Conservation (phyloP, 1,140 invertebrate species). For the Dendrolimus punctatus region DNA sequence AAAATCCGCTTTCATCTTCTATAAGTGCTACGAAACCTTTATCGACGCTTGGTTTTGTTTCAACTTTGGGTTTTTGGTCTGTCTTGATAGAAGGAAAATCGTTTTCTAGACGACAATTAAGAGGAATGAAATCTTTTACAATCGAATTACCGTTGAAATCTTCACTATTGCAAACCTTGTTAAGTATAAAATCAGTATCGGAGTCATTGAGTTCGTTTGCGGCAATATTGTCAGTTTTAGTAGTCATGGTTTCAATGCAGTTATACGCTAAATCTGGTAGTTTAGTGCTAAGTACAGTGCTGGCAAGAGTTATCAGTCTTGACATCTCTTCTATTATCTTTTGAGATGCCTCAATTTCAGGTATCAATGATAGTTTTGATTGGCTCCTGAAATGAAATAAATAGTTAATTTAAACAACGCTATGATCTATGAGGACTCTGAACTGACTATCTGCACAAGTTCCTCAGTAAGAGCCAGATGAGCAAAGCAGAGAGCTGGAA, state of each 20-base stretch:
- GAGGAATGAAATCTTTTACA: slow-evolving; percentile 34
- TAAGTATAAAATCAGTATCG: slow-evolving; percentile 28
- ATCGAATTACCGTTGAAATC: slow-evolving; percentile 26
- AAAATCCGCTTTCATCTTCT: slow-evolving; percentile 88
- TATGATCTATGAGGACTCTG: not conserved
- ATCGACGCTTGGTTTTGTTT: no score
- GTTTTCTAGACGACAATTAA: slow-evolving; percentile 38
- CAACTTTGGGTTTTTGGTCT: slow-evolving; percentile 31
- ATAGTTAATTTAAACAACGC: not conserved
- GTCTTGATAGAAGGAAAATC: slow-evolving; percentile 60
- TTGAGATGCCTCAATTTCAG: slow-evolving; percentile 41
- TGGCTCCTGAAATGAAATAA: slow-evolving; percentile 42
- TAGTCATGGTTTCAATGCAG: slow-evolving; percentile 13
- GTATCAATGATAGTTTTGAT: slow-evolving; percentile 41
- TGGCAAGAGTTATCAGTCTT: slow-evolving; percentile 62
- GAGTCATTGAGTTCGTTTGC: slow-evolving; percentile 29
- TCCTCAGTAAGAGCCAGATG: no score
- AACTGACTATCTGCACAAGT: no score
- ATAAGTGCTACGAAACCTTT: slow-evolving; percentile 31
- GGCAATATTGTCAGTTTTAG: slow-evolving; percentile 17
- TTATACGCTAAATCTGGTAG: slow-evolving; percentile 50
- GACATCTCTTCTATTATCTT: slow-evolving; percentile 59
- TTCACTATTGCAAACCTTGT: slow-evolving; percentile 26
- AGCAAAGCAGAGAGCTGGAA: no score
- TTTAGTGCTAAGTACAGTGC: slow-evolving; percentile 60